Percentiles rank a stretch among this genome's conserved stretches.
phyloP scores from a whole-genome alignment of 2,113 vertebrate genomes.

The Colossoma macropomum region DNA sequence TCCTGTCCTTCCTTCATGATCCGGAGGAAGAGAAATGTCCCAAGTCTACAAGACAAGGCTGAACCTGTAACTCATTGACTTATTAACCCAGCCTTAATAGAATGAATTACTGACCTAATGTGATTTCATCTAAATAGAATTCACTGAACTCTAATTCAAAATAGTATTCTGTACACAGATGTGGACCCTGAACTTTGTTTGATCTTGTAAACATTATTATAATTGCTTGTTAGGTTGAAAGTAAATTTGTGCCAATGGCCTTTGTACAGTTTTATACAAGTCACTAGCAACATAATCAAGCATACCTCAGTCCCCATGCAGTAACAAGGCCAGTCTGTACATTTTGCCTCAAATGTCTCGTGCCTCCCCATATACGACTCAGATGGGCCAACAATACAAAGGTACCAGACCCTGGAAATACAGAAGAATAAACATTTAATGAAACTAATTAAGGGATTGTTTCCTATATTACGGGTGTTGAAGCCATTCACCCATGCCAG shows the following conservation, averaged over 20 bases:
- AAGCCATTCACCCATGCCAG: slow-evolving; percentile 34
- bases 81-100: slow-evolving; percentile 71
- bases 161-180: background rate
- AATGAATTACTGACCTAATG: slow-evolving; percentile 45
- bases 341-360: slow-evolving; percentile 72
- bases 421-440: slow-evolving; percentile 22
- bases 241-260: background rate
- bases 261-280: background rate
- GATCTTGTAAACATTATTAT: background rate
- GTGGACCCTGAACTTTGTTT: too few relatives aligned
- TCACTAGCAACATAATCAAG: background rate
- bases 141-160: background rate
- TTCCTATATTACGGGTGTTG: slow-evolving; percentile 22
- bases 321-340: slow-evolving; percentile 80
- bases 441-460: slow-evolving; percentile 6
- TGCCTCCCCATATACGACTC: slow-evolving; percentile 79
- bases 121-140: background rate
- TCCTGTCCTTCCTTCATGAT: slow-evolving; percentile 81
- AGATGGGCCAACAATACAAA: slow-evolving; percentile 81
- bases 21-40: slow-evolving; percentile 80
- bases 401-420: slow-evolving; percentile 75
- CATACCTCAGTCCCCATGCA: slow-evolving; percentile 79
- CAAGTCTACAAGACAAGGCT: slow-evolving; percentile 70
- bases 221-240: background rate
- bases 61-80: slow-evolving; percentile 69